Conservation (phyloP, 2,797 vertebrate genomes). For the Hydrolagus colliei region DNA sequence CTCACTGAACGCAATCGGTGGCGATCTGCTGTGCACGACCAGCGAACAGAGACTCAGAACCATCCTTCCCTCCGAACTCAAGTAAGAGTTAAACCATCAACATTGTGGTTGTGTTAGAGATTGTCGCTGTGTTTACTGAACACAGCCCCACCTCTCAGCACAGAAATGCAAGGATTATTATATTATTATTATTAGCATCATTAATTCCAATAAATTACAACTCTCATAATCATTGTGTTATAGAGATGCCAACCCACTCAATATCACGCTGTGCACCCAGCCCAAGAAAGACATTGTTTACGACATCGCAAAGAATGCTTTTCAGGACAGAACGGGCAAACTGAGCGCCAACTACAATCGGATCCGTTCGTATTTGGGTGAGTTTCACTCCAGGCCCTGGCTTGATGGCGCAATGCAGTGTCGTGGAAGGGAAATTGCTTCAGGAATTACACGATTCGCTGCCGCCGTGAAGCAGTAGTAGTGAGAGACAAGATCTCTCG, state of each 20-base stretch:
- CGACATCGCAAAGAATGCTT: neutral
- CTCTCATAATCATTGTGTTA: neutral
- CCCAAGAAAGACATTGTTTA: constrained; percentile 9
- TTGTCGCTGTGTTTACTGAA: no score
- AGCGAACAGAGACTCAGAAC: neutral
- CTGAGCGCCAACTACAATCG: neutral
- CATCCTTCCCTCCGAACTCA: neutral
- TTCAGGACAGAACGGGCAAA: neutral
- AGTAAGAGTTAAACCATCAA: neutral
- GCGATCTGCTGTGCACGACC: neutral
- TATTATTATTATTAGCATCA: neutral
- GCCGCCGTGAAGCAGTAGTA: no score
- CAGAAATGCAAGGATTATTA: neutral
- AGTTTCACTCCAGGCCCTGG: neutral
- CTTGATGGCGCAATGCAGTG: neutral
- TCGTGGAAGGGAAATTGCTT: no score
- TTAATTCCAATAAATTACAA: neutral
- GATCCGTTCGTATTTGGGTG: neutral
- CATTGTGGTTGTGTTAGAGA: no score
- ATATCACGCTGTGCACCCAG: constrained; percentile 13
- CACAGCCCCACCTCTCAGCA: neutral
- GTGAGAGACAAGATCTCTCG: no score
- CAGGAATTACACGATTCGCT: neutral
- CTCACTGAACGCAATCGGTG: neutral
- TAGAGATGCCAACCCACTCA: constrained; percentile 9